Conservation (phyloP, 2,797 vertebrate species). For the Erethizon dorsatum region DNA sequence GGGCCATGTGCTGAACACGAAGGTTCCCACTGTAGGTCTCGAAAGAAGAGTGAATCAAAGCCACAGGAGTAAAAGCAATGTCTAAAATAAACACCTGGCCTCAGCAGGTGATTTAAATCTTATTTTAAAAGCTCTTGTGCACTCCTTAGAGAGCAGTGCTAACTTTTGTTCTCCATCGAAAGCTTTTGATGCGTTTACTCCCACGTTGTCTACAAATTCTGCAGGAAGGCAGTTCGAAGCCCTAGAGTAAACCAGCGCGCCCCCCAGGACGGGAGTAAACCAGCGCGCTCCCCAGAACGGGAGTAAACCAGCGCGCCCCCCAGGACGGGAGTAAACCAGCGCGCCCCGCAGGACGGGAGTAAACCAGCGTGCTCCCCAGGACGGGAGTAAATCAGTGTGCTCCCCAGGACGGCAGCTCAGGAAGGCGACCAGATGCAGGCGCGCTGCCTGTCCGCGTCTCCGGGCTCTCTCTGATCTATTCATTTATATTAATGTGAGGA, state of each 20-base stretch:
- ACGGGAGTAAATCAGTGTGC: too few relatives aligned
- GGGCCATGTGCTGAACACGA: neutral
- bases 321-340: slow-evolving; percentile 68
- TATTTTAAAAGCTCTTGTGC: slow-evolving; percentile 39
- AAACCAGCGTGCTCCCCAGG: slow-evolving; percentile 80
- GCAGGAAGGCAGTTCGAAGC: slow-evolving; percentile 56
- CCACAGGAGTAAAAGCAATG: neutral
- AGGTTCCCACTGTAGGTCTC: neutral
- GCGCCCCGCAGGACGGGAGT: slow-evolving; percentile 41
- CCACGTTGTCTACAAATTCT: slow-evolving; percentile 58
- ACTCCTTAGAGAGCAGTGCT: slow-evolving; percentile 18
- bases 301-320: too few relatives aligned
- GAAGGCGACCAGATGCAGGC: slow-evolving; percentile 6
- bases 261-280: slow-evolving; percentile 58
- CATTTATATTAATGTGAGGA: slow-evolving; percentile 77
- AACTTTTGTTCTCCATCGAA: slow-evolving; percentile 62
- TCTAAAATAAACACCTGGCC: slow-evolving; percentile 29
- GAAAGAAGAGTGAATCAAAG: neutral
- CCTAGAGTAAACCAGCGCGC: slow-evolving; percentile 71
- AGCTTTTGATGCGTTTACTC: slow-evolving; percentile 24
- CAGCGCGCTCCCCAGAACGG: slow-evolving; percentile 64
- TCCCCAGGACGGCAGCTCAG: neutral
- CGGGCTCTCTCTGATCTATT: slow-evolving; percentile 56
- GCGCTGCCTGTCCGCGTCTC: neutral
- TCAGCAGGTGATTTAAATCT: slow-evolving; percentile 22